phyloP scores from a whole-genome alignment of 2,888 invertebrate species.

The Drosophila borealis region DNA sequence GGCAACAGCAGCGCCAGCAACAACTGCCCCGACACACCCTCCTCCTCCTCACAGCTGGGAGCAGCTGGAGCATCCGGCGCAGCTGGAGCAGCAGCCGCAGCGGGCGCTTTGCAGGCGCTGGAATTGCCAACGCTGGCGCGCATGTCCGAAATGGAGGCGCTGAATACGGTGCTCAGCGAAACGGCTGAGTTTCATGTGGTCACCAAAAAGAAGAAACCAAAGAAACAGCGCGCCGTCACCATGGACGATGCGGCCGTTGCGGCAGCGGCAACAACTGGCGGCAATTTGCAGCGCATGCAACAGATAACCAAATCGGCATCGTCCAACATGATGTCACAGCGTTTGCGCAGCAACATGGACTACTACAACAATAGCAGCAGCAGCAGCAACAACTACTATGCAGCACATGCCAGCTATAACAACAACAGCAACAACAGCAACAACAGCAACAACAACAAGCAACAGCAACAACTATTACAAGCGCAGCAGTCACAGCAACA shows the following conservation, averaged over 20 bases:
- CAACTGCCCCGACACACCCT: background rate
- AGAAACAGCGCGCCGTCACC: constrained; percentile 86
- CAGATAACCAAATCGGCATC: constrained; percentile 77
- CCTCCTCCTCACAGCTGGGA: too few relatives aligned
- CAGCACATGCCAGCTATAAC: background rate
- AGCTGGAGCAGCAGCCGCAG: background rate
- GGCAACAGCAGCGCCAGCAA: constrained; percentile 12
- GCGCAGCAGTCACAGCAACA: constrained; percentile 36
- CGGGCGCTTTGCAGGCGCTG: constrained; percentile 10
- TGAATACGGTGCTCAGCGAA: constrained; percentile 85
- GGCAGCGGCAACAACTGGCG: constrained; percentile 61
- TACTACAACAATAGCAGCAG: constrained; percentile 35
- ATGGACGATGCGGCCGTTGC: constrained; percentile 72
- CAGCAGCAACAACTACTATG: constrained; percentile 18
- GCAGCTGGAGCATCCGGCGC: background rate
- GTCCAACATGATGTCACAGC: constrained; percentile 70
- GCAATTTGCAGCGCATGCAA: constrained; percentile 79
- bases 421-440: constrained; percentile 18
- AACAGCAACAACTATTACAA: constrained; percentile 33
- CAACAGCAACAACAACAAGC: constrained; percentile 31
- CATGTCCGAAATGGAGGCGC: constrained; percentile 80
- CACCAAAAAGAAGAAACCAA: constrained; percentile 92
- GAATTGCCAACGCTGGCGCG: constrained; percentile 60
- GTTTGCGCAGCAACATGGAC: constrained; percentile 29
- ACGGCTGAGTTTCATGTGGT: constrained; percentile 93